These are phyloP conservation scores for Limanda limanda DNA, from an alignment of 2,113 vertebrate genomes.

Conservation along the genomic window DNA sequence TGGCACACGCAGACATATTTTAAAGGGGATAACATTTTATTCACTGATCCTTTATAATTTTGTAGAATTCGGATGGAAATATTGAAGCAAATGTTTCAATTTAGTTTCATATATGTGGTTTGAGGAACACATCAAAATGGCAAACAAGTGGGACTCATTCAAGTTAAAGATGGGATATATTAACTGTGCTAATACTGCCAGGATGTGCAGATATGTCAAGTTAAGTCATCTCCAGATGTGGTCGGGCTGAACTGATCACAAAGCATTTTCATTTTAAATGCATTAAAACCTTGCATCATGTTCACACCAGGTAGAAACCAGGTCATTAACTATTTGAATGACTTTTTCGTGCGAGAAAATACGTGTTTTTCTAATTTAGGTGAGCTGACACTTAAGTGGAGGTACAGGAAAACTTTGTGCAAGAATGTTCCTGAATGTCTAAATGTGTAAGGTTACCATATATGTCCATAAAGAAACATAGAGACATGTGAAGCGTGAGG, in stretches of 20 bases:
- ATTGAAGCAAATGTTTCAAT: not conserved
- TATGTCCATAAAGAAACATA: not conserved
- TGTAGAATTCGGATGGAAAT: not conserved
- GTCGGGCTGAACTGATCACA: not conserved
- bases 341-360: too few species aligned
- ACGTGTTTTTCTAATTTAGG: too few species aligned
- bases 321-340: too few species aligned
- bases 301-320: too few species aligned
- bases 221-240: not conserved
- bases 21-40: not conserved
- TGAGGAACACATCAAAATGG: not conserved
- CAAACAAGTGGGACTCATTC: not conserved
- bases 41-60: too few species aligned
- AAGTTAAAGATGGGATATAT: not conserved
- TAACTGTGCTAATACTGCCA: not conserved
- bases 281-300: too few species aligned
- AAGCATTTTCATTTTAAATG: not conserved
- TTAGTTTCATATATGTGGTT: not conserved
- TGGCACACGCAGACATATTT: conserved; percentile 53
- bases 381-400: too few species aligned
- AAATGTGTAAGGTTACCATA: not conserved
- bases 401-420: too few species aligned
- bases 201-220: not conserved
- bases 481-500: not conserved
- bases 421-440: not conserved